Conservation (phyloP, 2,888 invertebrate species). For the Creontiades dilutus region DNA sequence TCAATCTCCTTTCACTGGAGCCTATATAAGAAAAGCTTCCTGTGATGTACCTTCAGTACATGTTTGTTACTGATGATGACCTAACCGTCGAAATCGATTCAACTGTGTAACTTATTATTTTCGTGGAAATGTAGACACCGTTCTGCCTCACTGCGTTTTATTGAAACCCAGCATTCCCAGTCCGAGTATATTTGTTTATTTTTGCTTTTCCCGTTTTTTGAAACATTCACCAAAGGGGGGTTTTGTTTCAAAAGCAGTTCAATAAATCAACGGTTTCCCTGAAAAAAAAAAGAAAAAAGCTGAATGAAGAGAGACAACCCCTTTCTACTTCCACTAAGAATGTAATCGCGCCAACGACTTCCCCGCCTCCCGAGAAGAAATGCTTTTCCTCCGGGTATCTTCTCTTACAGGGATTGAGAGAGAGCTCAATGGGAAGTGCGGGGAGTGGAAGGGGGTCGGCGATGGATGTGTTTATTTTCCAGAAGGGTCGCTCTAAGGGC, state of each 20-base stretch:
- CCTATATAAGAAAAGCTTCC: no score
- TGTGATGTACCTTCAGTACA: no score
- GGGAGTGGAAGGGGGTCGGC: conserved; percentile 27
- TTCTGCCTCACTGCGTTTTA: no score
- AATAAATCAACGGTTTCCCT: conserved; percentile 17
- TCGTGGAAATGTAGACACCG: no score
- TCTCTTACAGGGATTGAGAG: conserved; percentile 38
- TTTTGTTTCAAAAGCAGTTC: conserved; percentile 29
- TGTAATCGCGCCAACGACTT: conserved; percentile 65
- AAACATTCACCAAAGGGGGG: not conserved
- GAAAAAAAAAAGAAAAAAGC: not conserved
- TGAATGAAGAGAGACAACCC: conserved; percentile 41
- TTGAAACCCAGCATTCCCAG: not conserved
- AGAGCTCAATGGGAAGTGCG: not conserved
- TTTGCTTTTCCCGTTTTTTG: not conserved
- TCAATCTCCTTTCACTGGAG: no score
- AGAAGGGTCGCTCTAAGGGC: conserved; percentile 70
- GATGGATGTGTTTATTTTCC: conserved; percentile 69
- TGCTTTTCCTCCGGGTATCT: conserved; percentile 25
- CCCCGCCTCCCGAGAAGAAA: conserved; percentile 28
- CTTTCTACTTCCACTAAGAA: conserved; percentile 54
- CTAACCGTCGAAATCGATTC: no score
- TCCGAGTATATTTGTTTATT: not conserved
- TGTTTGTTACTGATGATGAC: no score
- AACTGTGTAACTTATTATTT: no score